Evolutionary conservation across 2,888 invertebrate species (phyloP), one percentile per base, ranked within the genome.

Genomic region (Mimas tiliae): DNA sequence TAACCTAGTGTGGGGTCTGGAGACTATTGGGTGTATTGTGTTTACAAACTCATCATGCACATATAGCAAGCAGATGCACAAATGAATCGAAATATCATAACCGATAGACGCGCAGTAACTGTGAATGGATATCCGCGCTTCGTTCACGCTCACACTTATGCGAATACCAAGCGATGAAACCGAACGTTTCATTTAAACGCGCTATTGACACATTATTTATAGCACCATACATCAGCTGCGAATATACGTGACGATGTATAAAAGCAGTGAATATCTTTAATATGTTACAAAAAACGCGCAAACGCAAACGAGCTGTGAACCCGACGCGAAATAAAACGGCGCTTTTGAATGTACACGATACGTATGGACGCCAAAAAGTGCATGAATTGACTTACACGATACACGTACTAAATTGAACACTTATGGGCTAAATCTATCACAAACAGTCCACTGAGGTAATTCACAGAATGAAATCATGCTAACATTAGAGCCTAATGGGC

Each of bases 361-460:
- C 42, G 38, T 38, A 47, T 65, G 65, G 63, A 91, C 90, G 89
- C 83, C 86, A 88, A 90, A 83, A 82, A 84, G 86, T 88, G 88
- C 82, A 84, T 81, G 83, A 91, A 90, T 90, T 91, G 88, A 92
- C 91, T 87, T 89, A 89, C 27, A 27, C 78, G 81, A 83, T 86
- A 88, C 82, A 87, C 81, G 80, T 87, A 87, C 82, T 89, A 88
- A 84, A 86, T 86, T 92, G 93, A 93, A 93, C 93, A 93, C 93
- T 91, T 93, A 93, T 85, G 85, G 92, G 92, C 92, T 93, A 93
- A 88, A 89, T 87, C 90, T 92, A 93, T 92, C 91, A 93, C 92
- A 93, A 88, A 89, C 83, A 89, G 88, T 89, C 86, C 90, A 88
- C 88, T 91, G 93, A 93, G 92, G 92, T 93, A 90, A 88, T 90